These are phyloP conservation scores for Uropetala carovei DNA, from an alignment of 2,888 invertebrate genomes.

Conservation along the genomic window DNA sequence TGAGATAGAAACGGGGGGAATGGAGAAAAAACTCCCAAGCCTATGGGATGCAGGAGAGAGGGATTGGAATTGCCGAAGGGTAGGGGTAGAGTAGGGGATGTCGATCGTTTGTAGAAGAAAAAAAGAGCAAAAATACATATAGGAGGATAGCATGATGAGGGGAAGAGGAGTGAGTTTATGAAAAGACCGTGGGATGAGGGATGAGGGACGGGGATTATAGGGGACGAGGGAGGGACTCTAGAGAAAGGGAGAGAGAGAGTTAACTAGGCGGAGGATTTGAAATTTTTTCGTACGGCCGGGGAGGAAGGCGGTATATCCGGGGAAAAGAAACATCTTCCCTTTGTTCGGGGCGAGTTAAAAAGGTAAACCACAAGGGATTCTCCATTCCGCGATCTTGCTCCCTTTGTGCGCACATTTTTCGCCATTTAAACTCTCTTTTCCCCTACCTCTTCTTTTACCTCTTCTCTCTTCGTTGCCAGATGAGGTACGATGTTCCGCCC, in stretches of 20 bases:
- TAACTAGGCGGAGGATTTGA: background rate
- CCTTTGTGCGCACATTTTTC: slow-evolving; percentile 50
- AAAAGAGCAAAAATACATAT: slow-evolving; percentile 34
- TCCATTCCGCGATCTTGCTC: background rate
- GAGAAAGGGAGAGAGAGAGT: background rate
- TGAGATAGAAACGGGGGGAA: background rate
- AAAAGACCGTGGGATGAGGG: background rate
- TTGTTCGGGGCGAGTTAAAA: background rate
- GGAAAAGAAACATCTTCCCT: slow-evolving; percentile 14
- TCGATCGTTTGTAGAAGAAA: background rate
- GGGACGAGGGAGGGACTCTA: background rate
- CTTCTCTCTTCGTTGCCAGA: no score
- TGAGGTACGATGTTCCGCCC: background rate
- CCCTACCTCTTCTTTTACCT: background rate
- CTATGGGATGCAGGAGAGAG: background rate
- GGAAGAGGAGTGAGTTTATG: background rate
- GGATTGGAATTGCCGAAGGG: background rate
- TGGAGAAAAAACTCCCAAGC: background rate
- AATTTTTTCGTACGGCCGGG: background rate
- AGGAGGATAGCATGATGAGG: background rate
- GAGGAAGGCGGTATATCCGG: background rate
- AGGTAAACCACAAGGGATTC: background rate
- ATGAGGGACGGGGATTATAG: background rate
- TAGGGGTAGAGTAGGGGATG: background rate
- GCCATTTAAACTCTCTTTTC: slow-evolving; percentile 26